phyloP scores from a whole-genome alignment of 2,113 vertebrate species.

The Sphyrna mokarran region DNA sequence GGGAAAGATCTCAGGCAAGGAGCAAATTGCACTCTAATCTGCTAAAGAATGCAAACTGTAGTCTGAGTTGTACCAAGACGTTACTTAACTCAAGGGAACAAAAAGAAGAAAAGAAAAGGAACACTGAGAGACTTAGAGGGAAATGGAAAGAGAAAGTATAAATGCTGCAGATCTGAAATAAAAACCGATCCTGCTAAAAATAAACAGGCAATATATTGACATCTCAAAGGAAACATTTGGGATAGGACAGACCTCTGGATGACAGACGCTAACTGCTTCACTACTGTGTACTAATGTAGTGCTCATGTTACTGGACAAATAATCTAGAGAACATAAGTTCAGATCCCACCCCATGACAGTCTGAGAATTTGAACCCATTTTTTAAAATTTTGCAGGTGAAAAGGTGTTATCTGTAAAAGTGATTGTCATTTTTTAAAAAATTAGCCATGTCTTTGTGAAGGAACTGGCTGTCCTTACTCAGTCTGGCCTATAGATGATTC shows the following conservation, averaged over 20 bases:
- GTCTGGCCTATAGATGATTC: neutral
- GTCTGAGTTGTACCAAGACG: neutral
- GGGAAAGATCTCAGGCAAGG: neutral
- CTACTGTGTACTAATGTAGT: neutral
- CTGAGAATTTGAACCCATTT: neutral
- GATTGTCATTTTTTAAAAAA: neutral
- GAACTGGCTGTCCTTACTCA: neutral
- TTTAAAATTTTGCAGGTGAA: neutral
- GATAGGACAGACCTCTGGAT: neutral
- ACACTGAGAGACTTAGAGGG: neutral
- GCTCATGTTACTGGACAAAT: neutral
- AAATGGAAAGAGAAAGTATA: neutral
- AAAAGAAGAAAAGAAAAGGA: neutral
- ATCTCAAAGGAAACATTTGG: neutral
- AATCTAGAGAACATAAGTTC: neutral
- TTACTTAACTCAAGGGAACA: neutral
- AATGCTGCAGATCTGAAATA: neutral
- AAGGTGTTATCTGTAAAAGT: neutral
- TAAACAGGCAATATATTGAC: neutral
- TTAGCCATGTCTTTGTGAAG: neutral
- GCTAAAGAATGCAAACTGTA: constrained; percentile 12
- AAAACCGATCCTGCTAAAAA: neutral
- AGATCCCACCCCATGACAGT: neutral
- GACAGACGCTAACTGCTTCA: neutral
- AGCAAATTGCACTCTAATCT: neutral